phyloP scores from a whole-genome alignment of 2,113 vertebrate genomes.

The Corythornis madagascariensis region DNA sequence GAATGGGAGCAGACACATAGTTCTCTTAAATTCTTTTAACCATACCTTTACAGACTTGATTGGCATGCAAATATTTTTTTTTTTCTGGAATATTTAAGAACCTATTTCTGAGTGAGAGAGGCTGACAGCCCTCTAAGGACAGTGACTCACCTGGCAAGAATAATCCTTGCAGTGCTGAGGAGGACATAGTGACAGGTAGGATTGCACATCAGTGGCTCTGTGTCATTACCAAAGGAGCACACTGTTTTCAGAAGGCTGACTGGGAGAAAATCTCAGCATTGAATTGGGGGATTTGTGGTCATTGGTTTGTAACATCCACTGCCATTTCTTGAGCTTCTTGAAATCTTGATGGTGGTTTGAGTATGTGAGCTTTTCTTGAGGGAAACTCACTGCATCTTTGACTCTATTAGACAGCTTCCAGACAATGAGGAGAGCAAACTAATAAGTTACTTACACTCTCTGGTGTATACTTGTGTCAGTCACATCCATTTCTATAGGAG shows the following conservation, averaged over 20 bases:
- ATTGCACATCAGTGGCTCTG: not conserved
- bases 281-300: not conserved
- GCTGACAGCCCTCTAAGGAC: constrained; percentile 1
- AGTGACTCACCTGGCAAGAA: constrained; percentile 19
- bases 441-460: not conserved
- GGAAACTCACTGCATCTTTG: not conserved
- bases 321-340: not conserved
- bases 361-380: not conserved
- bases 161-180: not conserved
- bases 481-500: not conserved
- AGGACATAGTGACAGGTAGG: not conserved
- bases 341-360: not conserved
- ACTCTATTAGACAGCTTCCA: not conserved
- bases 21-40: not conserved
- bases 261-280: not conserved
- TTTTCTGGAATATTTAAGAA: not conserved
- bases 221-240: not conserved
- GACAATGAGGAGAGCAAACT: not conserved
- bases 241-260: not conserved
- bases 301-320: not conserved
- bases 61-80: not conserved
- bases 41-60: not conserved
- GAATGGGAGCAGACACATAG: not conserved
- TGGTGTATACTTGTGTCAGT: not conserved
- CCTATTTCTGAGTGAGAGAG: not conserved